A percentile compares a stretch with the other conserved stretches of the same genome.
These are phyloP conservation scores for Albula goreensis DNA, from an alignment of 2,113 vertebrate species.

Conservation along the genomic window DNA sequence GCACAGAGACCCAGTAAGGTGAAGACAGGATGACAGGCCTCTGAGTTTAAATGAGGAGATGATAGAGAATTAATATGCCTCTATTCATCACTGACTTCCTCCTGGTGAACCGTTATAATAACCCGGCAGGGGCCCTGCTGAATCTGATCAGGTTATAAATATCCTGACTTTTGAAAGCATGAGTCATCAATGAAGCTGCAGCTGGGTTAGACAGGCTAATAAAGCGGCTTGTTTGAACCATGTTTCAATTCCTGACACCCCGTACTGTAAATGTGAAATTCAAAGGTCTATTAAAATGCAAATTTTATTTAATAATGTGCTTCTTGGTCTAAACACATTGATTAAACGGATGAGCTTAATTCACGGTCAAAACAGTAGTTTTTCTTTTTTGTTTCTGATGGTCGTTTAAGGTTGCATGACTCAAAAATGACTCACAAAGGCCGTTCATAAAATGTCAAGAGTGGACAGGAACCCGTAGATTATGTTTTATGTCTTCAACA, in stretches of 20 bases:
- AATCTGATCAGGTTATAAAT: conserved; percentile 2
- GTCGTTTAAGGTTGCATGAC: neutral
- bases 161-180: conserved; percentile 6
- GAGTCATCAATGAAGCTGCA: neutral
- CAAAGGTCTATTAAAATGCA: neutral
- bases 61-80: neutral
- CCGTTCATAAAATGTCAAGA: neutral
- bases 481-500: neutral
- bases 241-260: neutral
- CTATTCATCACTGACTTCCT: neutral
- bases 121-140: neutral
- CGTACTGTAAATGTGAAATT: neutral
- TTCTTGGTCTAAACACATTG: neutral
- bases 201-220: neutral
- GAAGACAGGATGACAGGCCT: neutral
- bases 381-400: neutral
- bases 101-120: neutral
- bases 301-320: neutral
- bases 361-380: neutral
- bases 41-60: neutral
- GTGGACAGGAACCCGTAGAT: neutral
- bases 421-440: neutral
- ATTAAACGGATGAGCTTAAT: neutral
- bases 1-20: neutral
- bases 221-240: neutral